phyloP scores from a whole-genome alignment of 2,797 vertebrate genomes.

The Amphiprion clarkii region DNA sequence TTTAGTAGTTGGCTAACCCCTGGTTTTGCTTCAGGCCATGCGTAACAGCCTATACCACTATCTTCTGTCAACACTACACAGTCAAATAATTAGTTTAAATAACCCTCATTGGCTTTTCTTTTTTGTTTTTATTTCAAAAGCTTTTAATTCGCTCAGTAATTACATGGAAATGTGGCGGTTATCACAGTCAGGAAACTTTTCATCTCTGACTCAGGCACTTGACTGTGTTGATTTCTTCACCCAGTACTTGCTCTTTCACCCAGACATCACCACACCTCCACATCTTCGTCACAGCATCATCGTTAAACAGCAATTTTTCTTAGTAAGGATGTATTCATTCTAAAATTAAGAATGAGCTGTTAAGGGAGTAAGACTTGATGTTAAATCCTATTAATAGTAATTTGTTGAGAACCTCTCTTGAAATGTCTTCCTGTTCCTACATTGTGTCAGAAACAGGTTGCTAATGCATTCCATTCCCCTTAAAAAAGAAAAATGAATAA shows the following conservation, averaged over 20 bases:
- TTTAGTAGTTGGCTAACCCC: too few species aligned
- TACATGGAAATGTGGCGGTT: too few species aligned
- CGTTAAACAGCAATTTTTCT: background rate
- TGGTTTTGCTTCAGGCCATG: too few species aligned
- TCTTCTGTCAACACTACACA: too few species aligned
- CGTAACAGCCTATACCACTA: too few species aligned
- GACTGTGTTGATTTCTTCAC: background rate
- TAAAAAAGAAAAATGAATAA: background rate
- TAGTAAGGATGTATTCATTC: background rate
- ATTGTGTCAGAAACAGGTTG: background rate
- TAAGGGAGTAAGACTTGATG: background rate
- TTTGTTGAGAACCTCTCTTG: background rate
- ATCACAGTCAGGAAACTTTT: background rate
- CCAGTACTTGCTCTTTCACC: background rate
- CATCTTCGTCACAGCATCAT: background rate
- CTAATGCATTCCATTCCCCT: background rate
- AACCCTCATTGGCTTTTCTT: too few species aligned
- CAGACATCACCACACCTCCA: background rate
- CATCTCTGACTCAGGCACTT: background rate
- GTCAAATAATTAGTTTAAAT: too few species aligned
- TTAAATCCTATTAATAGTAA: constrained; percentile 35
- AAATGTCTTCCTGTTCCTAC: constrained; percentile 17
- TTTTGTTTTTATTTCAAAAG: too few species aligned
- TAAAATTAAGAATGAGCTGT: background rate
- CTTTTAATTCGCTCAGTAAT: too few species aligned